Evolutionary conservation across 2,113 vertebrate species (phyloP), one percentile per base, ranked within the genome.

Genomic region (Ophthalmolycus amberensis): DNA sequence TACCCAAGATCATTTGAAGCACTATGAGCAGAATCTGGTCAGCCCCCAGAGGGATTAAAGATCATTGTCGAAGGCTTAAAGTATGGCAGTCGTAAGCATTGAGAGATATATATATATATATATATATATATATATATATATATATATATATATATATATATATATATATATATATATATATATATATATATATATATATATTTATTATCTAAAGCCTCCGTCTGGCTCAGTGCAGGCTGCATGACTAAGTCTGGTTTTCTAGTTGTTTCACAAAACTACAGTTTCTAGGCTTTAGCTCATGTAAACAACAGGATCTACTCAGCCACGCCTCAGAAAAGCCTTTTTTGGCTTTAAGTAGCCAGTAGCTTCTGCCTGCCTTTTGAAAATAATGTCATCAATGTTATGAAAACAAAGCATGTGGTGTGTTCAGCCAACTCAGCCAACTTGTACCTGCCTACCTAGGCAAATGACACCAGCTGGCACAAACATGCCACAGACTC

Each of bases 201-300:
- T 22, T 5, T 66, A 42, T 76, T 48, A 70, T 1, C 40, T 10
- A 11, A 73, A 78, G 42, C 34, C 65, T 63, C 10, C 2, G 34
- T 71, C 32, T 75, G 54, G 37, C 40, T 79, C 54, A 9, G 16
- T 29, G 25, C 74, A 58, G 50, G 25, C 38, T 56, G 48, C 40
- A 40, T 32, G 38, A 59, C 38, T 46, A 20, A 32, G 56, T 29
- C 10, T 14, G 4, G 10, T 56, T 59, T 64, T 46, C 29, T 37
- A 15, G 11, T 44, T 40, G 42, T 44, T 63, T 65, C 22, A 65
- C 15, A 18, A 29, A 76, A 42, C 34, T 12, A 18, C 5, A 38
- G 37, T 12, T 8, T n/a, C 25, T 29, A 22, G 10, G 5, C 11
- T 3, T 10, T 3, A 42, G 48, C 34, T 42, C 7, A 27, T 34